Base-by-base conservation (phyloP, 2,888 invertebrate species). In the Drosophila antonietae region DNA sequence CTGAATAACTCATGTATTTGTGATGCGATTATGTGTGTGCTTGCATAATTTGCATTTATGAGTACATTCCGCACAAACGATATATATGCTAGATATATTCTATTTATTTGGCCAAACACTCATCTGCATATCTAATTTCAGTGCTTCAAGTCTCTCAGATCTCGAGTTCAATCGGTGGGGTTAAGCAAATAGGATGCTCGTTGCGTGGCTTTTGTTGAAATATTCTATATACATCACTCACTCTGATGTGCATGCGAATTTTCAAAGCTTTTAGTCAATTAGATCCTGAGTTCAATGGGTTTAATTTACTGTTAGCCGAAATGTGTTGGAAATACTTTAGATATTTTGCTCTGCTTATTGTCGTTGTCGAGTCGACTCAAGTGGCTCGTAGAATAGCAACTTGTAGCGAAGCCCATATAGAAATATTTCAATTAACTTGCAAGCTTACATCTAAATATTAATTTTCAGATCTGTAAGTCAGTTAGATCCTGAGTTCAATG, bases 1-100 rank as follows among this genome's bases (percentile, higher is more conserved):
- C 41, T 1, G 44, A 49, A 49, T 53, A 65, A 23, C 53, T 65
- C 47, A 55, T n/a, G 23, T 66, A 31, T 37, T 62, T 61, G n/a
- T 15, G 31, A 46, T 37, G 52, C 63, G 37, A 66, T 63, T 53
- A 47, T 41, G 41, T 41, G 47, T 33, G 14, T 23, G 46, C 20
- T 44, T 33, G 39, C n/a, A 7, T 33, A 20, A 49, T 49, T 49
- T 49, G 53, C 53, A 53, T 61, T 53, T 33, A 60, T 39, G 59
- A 49, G 20, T 41, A 37, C 10, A 43, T 23, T 18, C 28, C 8
- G 7, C 15, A 23, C 12, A 33, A 10, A 2, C 28, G 15, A 37
- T 28, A 28, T n/a, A 20, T 61, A 18, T 46, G 28, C 3, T 12
- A 0, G 12, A 33, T n/a, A n/a, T 43, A 46, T 56, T 44, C 33